Percentiles rank a stretch among this genome's conserved stretches.
phyloP scores from a whole-genome alignment of 1,140 invertebrate species.

The Uloborus diversus region DNA sequence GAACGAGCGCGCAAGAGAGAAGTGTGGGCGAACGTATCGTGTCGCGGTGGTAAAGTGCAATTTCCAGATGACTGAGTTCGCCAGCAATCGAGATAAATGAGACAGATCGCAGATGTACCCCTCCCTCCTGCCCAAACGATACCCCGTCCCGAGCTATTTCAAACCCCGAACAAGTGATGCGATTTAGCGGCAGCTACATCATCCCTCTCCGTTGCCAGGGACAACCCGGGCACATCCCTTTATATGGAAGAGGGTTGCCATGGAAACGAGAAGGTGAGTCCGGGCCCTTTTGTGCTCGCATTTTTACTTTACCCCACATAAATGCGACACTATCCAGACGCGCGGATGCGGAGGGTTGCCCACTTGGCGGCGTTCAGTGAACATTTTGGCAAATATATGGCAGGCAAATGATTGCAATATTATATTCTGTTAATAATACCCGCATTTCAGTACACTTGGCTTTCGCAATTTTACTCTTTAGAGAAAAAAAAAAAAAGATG shows the following conservation, averaged over 20 bases:
- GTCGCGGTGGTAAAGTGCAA: neutral
- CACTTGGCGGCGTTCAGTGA: neutral
- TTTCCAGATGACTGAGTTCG: neutral
- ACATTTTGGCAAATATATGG: too few species aligned
- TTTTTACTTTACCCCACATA: neutral
- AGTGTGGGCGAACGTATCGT: too few species aligned
- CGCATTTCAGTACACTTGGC: too few species aligned
- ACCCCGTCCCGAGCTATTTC: neutral
- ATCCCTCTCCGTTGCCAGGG: constrained; percentile 16
- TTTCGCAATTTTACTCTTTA: too few species aligned
- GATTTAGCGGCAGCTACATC: constrained; percentile 35
- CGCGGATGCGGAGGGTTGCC: neutral
- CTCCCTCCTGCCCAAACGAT: neutral
- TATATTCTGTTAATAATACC: too few species aligned
- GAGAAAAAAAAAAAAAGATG: too few species aligned
- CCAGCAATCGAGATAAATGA: constrained; percentile 22
- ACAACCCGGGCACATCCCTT: constrained; percentile 3
- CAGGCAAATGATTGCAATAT: too few species aligned
- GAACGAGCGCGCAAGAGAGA: too few species aligned
- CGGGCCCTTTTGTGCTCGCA: neutral
- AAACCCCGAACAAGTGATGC: constrained; percentile 29
- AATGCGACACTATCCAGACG: constrained; percentile 11
- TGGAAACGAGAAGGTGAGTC: constrained; percentile 40
- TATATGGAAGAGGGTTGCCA: neutral
- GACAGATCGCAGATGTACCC: neutral